Evolutionary conservation across 2,888 invertebrate genomes (phyloP).

Genomic region (Leucophora obtusa): DNA sequence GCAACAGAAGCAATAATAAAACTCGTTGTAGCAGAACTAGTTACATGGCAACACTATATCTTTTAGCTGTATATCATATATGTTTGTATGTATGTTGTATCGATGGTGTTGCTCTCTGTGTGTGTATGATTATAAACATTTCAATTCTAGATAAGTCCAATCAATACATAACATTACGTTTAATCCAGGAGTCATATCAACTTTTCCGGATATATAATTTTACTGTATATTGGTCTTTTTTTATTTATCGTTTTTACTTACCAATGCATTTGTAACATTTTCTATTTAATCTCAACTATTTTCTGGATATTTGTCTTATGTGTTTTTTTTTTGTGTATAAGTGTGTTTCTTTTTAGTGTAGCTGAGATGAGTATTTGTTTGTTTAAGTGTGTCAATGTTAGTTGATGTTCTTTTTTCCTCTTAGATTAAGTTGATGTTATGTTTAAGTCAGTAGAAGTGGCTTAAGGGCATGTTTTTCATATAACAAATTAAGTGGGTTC

Average conservation of each 20-base stretch:
- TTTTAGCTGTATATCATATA: background rate
- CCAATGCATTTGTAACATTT: constrained; percentile 1
- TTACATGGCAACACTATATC: background rate
- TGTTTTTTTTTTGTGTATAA: background rate
- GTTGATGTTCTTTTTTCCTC: constrained; percentile 4
- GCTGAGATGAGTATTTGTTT: background rate
- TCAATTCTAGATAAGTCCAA: constrained; percentile 50
- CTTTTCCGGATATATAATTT: background rate
- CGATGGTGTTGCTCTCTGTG: background rate
- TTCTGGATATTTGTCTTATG: background rate
- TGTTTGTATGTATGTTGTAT: background rate
- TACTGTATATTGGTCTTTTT: constrained; percentile 23
- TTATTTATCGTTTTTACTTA: background rate
- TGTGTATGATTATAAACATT: background rate
- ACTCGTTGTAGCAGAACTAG: background rate
- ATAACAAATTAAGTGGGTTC: constrained; percentile 11
- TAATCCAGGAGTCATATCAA: constrained; percentile 19
- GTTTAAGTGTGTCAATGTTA: constrained; percentile 28
- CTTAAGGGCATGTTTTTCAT: constrained; percentile 26
- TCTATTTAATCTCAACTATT: background rate
- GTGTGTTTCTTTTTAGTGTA: background rate
- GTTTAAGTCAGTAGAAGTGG: constrained; percentile 9
- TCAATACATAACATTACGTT: constrained; percentile 32
- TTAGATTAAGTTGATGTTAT: constrained; percentile 28
- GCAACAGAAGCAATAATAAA: background rate